Base-by-base conservation (phyloP, 1,140 invertebrate genomes). In the Zaprionus ghesquierei region DNA sequence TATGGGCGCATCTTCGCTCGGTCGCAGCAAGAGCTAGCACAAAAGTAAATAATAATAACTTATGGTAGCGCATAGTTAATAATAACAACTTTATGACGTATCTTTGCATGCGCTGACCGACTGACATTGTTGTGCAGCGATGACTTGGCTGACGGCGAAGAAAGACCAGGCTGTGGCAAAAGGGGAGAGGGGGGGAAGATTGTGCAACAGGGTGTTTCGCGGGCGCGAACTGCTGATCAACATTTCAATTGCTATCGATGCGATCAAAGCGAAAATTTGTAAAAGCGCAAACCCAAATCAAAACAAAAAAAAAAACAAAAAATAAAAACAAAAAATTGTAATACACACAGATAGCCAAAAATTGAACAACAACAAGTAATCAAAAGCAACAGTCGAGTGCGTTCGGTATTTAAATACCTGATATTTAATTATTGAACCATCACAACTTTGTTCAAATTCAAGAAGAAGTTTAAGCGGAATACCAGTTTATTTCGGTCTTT, bases 181-280 rank as follows among this genome's bases (percentile, higher is more conserved):
- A 31, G 38, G 3, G 44, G 41, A 58, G 33, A 33, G 29, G 15
- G 55, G 27, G 44, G 10, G 10, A 15, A 20, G 50, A 49, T 58
- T 66, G 63, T 55, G 53, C 63, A 66, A 66, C 10, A 33, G 53
- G 53, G 62, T 33, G 38, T 13, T 51, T 51, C 38, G 49, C 53
- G 46, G 27, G 25, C 20, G 50, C 44, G 44, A 9, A 18, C n/a
- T 22, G 46, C n/a, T 60, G 79, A 54, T 76, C 79, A 75, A 76
- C 75, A 84, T 71, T 82, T 84, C 75, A 84, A 84, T 82, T 82
- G 80, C 80, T 78, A 63, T 78, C 75, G 53, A 66, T 50, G 59
- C 41, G 49, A 79, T 79, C 66, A 61, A 63, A 35, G 62, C 69
- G 22, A 75, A n/a, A n/a, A 71, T 71, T 71, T 65, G 69, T 71